A percentile compares a stretch with the other conserved stretches of the same genome.
These are phyloP conservation scores for Chrysolina oricalcia DNA, from an alignment of 2,888 invertebrate genomes.

Conservation along the genomic window DNA sequence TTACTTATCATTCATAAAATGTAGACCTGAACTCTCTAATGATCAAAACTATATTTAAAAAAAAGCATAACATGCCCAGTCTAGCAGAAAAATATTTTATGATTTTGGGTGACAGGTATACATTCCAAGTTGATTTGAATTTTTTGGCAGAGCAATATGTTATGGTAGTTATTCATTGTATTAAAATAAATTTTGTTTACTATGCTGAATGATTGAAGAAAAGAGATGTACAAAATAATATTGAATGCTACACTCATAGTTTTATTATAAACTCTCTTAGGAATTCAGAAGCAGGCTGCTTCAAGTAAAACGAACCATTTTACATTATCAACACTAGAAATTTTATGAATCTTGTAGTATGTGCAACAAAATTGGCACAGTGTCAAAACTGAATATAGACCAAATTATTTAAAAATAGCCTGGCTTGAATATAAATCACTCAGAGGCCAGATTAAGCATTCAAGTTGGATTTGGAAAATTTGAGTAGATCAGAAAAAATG, in stretches of 20 bases:
- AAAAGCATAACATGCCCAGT: background rate
- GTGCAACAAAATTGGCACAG: conserved; percentile 60
- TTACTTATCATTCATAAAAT: too few relatives aligned
- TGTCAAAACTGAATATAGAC: conserved; percentile 60
- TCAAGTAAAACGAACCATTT: background rate
- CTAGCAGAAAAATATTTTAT: conserved; percentile 7
- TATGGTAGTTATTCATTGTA: conserved; percentile 4
- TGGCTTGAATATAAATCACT: background rate
- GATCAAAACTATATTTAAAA: background rate
- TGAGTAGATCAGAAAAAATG: background rate
- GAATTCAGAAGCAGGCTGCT: background rate
- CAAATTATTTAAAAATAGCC: conserved; percentile 58
- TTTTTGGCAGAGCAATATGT: conserved; percentile 15
- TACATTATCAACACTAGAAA: background rate
- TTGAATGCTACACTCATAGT: too few relatives aligned
- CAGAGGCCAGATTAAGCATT: conserved; percentile 13
- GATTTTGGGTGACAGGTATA: background rate
- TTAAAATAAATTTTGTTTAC: conserved; percentile 10
- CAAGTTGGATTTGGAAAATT: conserved; percentile 8
- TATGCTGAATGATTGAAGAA: background rate
- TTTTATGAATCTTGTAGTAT: conserved; percentile 15
- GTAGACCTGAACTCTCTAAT: too few relatives aligned
- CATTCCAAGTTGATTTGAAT: background rate
- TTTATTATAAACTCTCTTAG: too few relatives aligned
- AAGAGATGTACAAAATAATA: too few relatives aligned